These are phyloP conservation scores for Eudemis profundana DNA, from an alignment of 2,888 invertebrate genomes.

Conservation along the genomic window DNA sequence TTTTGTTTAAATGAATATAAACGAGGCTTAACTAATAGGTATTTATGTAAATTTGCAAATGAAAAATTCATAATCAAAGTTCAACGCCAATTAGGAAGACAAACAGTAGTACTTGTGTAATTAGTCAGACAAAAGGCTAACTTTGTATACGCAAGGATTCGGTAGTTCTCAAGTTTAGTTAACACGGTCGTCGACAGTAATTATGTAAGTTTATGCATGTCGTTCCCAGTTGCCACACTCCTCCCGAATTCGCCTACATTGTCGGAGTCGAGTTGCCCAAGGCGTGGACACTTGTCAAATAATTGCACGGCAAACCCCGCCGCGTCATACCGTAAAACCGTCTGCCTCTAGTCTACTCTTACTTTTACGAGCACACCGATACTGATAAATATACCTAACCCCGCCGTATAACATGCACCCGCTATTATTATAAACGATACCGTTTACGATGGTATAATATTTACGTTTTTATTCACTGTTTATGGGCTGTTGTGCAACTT, in stretches of 20 bases:
- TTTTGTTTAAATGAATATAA: neutral
- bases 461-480: slow-evolving; percentile 80
- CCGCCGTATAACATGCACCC: slow-evolving; percentile 52
- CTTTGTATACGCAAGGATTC: neutral
- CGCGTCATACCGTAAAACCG: slow-evolving; percentile 70
- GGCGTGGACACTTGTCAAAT: slow-evolving; percentile 41
- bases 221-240: slow-evolving; percentile 8
- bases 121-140: neutral
- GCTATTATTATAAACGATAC: slow-evolving; percentile 68
- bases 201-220: slow-evolving; percentile 16
- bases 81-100: neutral
- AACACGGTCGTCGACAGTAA: slow-evolving; percentile 10
- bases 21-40: neutral
- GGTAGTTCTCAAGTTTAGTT: neutral
- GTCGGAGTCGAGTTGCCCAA: slow-evolving; percentile 2
- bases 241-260: slow-evolving; percentile 5
- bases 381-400: slow-evolving; percentile 80
- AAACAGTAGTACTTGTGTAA: neutral
- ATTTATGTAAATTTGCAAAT: neutral
- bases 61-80: neutral
- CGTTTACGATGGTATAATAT: slow-evolving; percentile 64
- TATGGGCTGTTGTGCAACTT: slow-evolving; percentile 81
- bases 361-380: slow-evolving; percentile 77
- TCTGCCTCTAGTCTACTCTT: slow-evolving; percentile 78
- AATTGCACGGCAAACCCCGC: slow-evolving; percentile 33